phyloP scores from a whole-genome alignment of 2,888 invertebrate genomes.

The Eurytoma adleriae region DNA sequence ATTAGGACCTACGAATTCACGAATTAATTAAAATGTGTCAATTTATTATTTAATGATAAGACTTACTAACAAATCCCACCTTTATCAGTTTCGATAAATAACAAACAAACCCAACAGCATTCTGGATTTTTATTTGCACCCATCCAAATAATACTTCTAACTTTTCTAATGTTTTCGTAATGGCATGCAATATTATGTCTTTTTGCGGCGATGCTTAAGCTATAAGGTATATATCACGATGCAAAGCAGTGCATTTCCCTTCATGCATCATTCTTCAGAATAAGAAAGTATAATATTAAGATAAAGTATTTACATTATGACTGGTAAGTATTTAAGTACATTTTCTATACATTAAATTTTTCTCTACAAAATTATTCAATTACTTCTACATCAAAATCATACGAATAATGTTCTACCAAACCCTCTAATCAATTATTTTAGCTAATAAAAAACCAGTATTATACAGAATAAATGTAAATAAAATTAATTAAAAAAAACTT shows the following conservation, averaged over 20 bases:
- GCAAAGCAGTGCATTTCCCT: slow-evolving; percentile 51
- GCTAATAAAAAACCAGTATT: too few relatives aligned
- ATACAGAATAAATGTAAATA: too few relatives aligned
- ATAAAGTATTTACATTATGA: not conserved
- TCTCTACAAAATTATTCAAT: not conserved
- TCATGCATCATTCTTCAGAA: slow-evolving; percentile 46
- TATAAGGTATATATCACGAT: slow-evolving; percentile 32
- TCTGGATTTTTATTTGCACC: slow-evolving; percentile 12
- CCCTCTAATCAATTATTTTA: too few relatives aligned
- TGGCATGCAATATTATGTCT: slow-evolving; percentile 33
- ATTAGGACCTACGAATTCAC: slow-evolving; percentile 41
- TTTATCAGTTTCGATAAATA: not conserved
- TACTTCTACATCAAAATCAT: not conserved
- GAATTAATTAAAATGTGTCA: slow-evolving; percentile 1
- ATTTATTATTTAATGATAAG: too few relatives aligned
- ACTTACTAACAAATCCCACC: slow-evolving; percentile 13
- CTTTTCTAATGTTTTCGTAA: not conserved
- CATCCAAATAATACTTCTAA: slow-evolving; percentile 17
- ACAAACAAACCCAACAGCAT: slow-evolving; percentile 31
- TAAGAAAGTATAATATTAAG: slow-evolving; percentile 10
- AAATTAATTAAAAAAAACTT: too few relatives aligned
- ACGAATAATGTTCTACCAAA: not conserved
- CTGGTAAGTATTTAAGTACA: too few relatives aligned
- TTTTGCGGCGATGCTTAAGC: slow-evolving; percentile 41
- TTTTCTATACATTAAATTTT: too few relatives aligned